Conservation (phyloP, 2,797 vertebrate genomes). For the Platyrinchus mystaceus region DNA sequence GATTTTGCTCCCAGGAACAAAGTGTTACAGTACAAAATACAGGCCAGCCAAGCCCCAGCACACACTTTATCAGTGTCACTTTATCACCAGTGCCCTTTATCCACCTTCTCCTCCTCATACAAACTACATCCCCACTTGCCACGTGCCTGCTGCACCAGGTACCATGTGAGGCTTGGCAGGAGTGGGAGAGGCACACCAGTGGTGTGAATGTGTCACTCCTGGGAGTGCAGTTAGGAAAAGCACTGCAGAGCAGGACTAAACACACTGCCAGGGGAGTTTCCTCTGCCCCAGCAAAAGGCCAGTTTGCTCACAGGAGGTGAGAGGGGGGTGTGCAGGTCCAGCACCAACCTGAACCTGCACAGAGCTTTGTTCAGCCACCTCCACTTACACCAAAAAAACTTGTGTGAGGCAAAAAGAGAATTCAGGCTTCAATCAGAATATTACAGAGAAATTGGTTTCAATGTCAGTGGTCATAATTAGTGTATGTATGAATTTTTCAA, state of each 20-base stretch:
- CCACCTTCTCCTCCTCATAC: accelerated
- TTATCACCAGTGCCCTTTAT: neutral
- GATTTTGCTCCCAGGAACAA: neutral
- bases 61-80: neutral
- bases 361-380: neutral
- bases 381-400: neutral
- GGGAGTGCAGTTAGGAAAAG: neutral
- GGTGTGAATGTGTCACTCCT: neutral
- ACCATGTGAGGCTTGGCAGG: neutral
- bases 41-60: neutral
- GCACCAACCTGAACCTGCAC: neutral
- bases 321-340: neutral
- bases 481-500: neutral
- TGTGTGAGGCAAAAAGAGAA: accelerated
- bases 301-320: neutral
- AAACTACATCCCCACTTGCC: neutral
- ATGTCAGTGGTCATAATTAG: neutral
- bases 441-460: neutral
- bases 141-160: neutral
- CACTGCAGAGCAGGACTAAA: neutral
- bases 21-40: neutral
- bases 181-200: neutral
- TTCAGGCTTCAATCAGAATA: neutral
- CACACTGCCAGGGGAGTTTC: neutral
- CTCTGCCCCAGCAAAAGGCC: neutral